Conservation (phyloP, 2,888 invertebrate species). For the Clanis bilineata region DNA sequence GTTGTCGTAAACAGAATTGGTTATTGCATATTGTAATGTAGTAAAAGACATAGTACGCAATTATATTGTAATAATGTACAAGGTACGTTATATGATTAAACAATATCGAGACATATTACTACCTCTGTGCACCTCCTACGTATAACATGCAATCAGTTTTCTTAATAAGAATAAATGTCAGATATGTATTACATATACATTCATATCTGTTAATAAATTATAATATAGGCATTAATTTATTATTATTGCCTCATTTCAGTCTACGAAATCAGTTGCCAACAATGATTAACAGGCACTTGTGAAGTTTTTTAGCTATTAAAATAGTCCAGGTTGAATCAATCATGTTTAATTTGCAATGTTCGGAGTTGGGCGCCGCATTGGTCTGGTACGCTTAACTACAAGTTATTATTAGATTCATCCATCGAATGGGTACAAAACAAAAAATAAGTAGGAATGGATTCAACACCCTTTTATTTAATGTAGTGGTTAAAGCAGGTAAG, state of each 20-base stretch:
- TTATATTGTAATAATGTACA: background rate
- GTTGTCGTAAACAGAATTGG: background rate
- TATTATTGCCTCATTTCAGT: background rate
- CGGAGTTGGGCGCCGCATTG: background rate
- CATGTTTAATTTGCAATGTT: background rate
- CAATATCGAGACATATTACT: background rate
- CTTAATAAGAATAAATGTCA: background rate
- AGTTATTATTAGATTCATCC: constrained; percentile 10
- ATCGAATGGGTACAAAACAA: constrained; percentile 24
- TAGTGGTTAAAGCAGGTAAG: constrained; percentile 44
- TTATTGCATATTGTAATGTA: background rate
- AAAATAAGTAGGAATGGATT: constrained; percentile 35
- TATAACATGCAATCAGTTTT: background rate
- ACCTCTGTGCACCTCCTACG: background rate
- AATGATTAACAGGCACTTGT: background rate
- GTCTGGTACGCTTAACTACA: background rate
- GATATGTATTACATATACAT: too few relatives aligned
- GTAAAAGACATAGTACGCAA: background rate
- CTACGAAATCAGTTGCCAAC: background rate
- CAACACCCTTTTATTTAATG: constrained; percentile 40
- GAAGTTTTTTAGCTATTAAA: constrained; percentile 6
- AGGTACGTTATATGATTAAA: background rate
- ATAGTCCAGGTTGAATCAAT: constrained; percentile 5
- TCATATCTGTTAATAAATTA: background rate
- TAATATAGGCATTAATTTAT: background rate